These are phyloP conservation scores for Chaetodon trifasciatus DNA, from an alignment of 2,797 vertebrate genomes.

Conservation along the genomic window DNA sequence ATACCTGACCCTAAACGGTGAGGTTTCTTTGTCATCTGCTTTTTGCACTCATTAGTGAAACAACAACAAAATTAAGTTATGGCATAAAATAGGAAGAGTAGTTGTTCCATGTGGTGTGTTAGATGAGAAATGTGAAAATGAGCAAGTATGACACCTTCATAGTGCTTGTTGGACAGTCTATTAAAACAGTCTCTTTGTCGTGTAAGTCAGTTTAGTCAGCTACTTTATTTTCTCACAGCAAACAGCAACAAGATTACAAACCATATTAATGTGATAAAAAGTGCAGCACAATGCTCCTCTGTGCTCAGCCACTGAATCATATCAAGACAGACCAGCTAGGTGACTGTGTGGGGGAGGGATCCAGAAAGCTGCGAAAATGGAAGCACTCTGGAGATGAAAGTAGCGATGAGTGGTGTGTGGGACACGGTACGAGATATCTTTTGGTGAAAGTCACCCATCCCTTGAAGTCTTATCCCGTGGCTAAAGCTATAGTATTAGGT, in stretches of 20 bases:
- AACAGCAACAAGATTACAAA: conserved; percentile 51
- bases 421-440: conserved; percentile 60
- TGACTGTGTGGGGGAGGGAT: conserved; percentile 60
- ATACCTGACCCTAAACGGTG: neutral
- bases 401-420: conserved; percentile 55
- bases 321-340: conserved; percentile 71
- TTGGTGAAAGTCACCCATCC: conserved; percentile 67
- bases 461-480: conserved; percentile 67
- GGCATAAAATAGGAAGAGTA: neutral
- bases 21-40: neutral
- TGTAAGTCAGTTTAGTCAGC: conserved; percentile 23
- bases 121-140: conserved; percentile 26
- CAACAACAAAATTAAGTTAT: neutral
- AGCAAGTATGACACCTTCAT: conserved; percentile 4
- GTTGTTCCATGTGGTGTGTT: neutral
- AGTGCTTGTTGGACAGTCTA: conserved; percentile 8
- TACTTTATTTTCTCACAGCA: conserved; percentile 47
- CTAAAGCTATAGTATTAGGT: conserved; percentile 67
- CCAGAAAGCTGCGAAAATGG: conserved; percentile 64
- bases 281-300: conserved; percentile 63
- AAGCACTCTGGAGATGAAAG: conserved; percentile 63
- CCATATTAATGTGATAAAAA: conserved; percentile 31
- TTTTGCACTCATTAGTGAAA: conserved; percentile 12
- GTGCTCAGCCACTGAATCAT: conserved; percentile 62
- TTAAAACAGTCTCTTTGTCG: conserved; percentile 17